Base-by-base conservation (phyloP, 2,113 vertebrate genomes). In the Apteryx mantelli region DNA sequence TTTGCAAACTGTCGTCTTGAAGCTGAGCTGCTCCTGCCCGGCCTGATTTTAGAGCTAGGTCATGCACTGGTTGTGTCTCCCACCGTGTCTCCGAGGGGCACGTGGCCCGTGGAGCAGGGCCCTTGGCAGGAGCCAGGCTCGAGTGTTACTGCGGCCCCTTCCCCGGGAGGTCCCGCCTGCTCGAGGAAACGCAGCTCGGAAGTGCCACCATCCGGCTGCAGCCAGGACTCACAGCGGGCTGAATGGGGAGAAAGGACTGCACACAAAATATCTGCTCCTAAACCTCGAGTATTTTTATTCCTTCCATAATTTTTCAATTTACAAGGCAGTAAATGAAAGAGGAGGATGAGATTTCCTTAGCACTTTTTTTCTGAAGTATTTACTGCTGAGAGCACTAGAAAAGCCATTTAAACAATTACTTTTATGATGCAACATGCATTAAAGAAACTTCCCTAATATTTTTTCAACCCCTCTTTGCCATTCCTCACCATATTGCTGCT, bases 371-470 rank as follows among this genome's bases (percentile, higher is more conserved):
- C 81, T 76, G 82, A 22, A 71, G 83, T 82, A 80, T 91, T 96
- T 95, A 96, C 85, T 78, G 93, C 82, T 58, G 68, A 92, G 64
- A 94, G 19, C 60, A 19, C 78, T 48, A 82, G 65, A 74, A 64
- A 91, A 87, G 20, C 52, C 52, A 32, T 84, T 85, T 81, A 68
- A 94, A 82, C 87, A 69, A 95, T 69, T 46, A 82, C 65, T 80
- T 96, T 97, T 94, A 95, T 84, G 95, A 75, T 17, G 56, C 68
- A 91, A 69, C 38, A 55, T 82, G 9, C 78, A 90, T 89, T 92
- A 94, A 93, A 88, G 71, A 82, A 92, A 88, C 68, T 84, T 86
- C 61, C n/a, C 77, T 11, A 63, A 19, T 65, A 63, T 78, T 68
- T 65, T 64, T 79, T 64, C 44, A 85, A 26, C 21, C 52, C 82